Conservation (phyloP, 1,140 invertebrate genomes). For the Teleopsis dalmanni region DNA sequence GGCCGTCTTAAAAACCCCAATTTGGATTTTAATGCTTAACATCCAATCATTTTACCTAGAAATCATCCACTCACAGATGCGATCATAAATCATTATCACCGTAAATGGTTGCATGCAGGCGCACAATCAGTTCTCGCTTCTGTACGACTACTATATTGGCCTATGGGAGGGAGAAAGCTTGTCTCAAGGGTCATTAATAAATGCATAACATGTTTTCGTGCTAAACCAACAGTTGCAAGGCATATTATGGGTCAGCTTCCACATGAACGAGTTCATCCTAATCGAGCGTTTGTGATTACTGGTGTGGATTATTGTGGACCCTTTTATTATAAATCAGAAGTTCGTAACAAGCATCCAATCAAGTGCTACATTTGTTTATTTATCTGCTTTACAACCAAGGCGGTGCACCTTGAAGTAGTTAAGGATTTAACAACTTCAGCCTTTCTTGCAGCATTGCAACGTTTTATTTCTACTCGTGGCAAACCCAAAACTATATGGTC, state of each 20-base stretch:
- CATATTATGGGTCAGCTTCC: slow-evolving; percentile 8
- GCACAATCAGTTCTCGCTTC: background rate
- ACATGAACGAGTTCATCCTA: background rate
- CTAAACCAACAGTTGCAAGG: slow-evolving; percentile 1
- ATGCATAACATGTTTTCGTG: slow-evolving; percentile 8
- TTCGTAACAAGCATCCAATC: slow-evolving; percentile 1
- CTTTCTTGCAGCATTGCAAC: slow-evolving; percentile 29
- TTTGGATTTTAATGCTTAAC: slow-evolving; percentile 9
- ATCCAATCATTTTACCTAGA: slow-evolving; percentile 13
- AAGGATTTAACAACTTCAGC: slow-evolving; percentile 23
- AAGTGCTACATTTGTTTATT: slow-evolving; percentile 13
- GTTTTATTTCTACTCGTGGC: slow-evolving; percentile 24
- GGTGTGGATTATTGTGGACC: slow-evolving; percentile 11
- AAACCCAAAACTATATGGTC: slow-evolving; percentile 19
- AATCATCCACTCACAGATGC: slow-evolving; percentile 1
- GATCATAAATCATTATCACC: slow-evolving; percentile 7
- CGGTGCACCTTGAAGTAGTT: slow-evolving; percentile 3
- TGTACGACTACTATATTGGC: slow-evolving; percentile 8
- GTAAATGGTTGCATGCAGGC: slow-evolving; percentile 9
- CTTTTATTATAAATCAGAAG: slow-evolving; percentile 10
- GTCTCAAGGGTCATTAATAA: slow-evolving; percentile 3
- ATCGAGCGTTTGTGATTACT: background rate
- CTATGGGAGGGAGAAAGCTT: slow-evolving; percentile 7
- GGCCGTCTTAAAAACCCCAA: slow-evolving; percentile 20
- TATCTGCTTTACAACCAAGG: slow-evolving; percentile 11